Evolutionary conservation across 2,888 invertebrate species (phyloP), one percentile per base, ranked within the genome.

Genomic region (Plemyria rubiginata): DNA sequence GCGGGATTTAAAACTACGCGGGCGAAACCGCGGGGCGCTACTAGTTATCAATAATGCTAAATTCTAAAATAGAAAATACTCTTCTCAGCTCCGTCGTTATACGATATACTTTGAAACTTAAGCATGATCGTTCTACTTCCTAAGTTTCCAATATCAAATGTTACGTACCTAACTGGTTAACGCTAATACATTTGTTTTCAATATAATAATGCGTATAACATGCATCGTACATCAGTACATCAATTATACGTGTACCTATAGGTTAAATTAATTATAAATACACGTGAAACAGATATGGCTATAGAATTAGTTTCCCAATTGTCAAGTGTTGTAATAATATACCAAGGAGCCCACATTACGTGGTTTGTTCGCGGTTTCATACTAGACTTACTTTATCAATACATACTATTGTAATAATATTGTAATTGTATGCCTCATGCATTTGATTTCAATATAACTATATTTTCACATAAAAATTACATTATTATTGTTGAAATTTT

Each of bases 261-360:
- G 12, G 43, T 13, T 12, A 32, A 45, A 41, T 13, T 53, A 45
- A 43, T 11, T 43, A 29, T 29, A 13, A 13, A n/a, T 41, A 48
- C 54, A 57, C 57, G 58, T 64, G 65, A 55, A 60, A 62, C 41
- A 43, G 62, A 68, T 65, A 67, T 50, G 32, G 32, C 38, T 52
- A 58, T 52, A n/a, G n/a, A 53, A 41, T 36, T 22, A 15, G 53
- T 68, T 67, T 65, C 63, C 15, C 45, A 65, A 68, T 62, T 38
- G 49, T 22, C 41, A 36, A 49, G 38, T 57, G 61, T 61, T 63
- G 68, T 62, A 70, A 70, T 49, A 41, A 16, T 54, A 70, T 64
- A 69, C 59, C 61, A 32, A 60, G 58, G 13, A 62, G 61, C 61
- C 66, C 54, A 52, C 41, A 28, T n/a, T 22, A 52, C 48, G 28